These are phyloP conservation scores for Vireo griseus DNA, from an alignment of 2,797 vertebrate species.

Conservation along the genomic window DNA sequence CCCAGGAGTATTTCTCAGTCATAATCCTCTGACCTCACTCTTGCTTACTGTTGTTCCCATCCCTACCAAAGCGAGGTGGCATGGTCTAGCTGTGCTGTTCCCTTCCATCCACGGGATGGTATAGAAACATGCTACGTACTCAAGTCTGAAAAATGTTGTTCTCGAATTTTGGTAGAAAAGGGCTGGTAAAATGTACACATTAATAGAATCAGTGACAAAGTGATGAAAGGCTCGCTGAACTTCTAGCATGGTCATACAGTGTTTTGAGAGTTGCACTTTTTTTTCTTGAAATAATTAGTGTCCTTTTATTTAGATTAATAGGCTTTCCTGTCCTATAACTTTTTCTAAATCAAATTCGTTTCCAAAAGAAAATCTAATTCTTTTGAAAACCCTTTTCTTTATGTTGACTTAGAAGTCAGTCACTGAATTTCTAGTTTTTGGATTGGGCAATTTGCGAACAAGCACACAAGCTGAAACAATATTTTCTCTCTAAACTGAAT, in stretches of 20 bases:
- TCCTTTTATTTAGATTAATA: constrained; percentile 1
- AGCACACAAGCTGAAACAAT: not conserved
- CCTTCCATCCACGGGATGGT: not conserved
- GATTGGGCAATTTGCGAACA: not conserved
- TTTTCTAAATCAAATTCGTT: not conserved
- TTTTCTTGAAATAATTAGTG: not conserved
- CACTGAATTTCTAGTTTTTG: not conserved
- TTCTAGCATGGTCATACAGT: not conserved
- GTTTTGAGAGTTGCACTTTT: not conserved
- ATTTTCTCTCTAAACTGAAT: not conserved
- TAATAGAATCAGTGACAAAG: not conserved
- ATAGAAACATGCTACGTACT: not conserved
- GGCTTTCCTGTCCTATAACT: not conserved
- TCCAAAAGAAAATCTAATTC: not conserved
- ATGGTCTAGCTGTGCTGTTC: not conserved
- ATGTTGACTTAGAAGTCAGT: not conserved
- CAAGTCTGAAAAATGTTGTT: not conserved
- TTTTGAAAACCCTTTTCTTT: not conserved
- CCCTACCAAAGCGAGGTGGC: accelerated
- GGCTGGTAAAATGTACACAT: not conserved
- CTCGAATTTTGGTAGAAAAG: not conserved
- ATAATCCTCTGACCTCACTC: not conserved
- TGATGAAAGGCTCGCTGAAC: not conserved
- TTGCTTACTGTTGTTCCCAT: not conserved
- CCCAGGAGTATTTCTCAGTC: not conserved